These are phyloP conservation scores for Odontothrips loti DNA, from an alignment of 2,888 invertebrate species.

Conservation along the genomic window DNA sequence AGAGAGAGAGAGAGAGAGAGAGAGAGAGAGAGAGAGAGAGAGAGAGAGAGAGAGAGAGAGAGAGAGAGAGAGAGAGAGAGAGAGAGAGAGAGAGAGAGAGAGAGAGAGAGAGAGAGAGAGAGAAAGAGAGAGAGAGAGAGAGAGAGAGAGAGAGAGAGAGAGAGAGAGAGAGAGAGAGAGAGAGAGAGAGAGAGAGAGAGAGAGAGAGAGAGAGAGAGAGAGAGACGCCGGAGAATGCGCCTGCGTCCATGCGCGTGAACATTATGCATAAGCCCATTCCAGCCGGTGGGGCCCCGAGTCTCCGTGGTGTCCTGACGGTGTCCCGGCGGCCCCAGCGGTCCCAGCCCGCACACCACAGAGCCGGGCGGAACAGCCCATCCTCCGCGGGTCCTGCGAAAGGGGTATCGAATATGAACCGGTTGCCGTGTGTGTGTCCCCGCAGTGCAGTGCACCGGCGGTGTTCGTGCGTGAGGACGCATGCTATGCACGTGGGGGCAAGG, in stretches of 20 bases:
- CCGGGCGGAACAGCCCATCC: too few species aligned
- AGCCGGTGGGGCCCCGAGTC: too few species aligned
- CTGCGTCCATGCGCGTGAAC: neutral
- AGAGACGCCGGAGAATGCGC: neutral
- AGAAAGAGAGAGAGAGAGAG: neutral
- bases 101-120: neutral
- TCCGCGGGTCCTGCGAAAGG: neutral
- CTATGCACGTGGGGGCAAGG: too few species aligned
- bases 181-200: neutral
- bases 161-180: neutral
- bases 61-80: too few species aligned
- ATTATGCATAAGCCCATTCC: too few species aligned
- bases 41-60: neutral
- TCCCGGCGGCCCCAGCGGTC: neutral
- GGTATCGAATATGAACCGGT: neutral
- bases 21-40: neutral
- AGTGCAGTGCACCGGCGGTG: too few species aligned
- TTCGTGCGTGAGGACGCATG: neutral
- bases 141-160: neutral
- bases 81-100: too few species aligned
- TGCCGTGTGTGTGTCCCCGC: neutral
- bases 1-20: neutral
- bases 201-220: constrained; percentile 1
- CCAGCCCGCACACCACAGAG: too few species aligned
- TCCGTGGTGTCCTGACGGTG: too few species aligned